A percentile compares a stretch with the other conserved stretches of the same genome.
Conservation (phyloP, 2,113 vertebrate genomes). For the Gorilla gorilla region DNA sequence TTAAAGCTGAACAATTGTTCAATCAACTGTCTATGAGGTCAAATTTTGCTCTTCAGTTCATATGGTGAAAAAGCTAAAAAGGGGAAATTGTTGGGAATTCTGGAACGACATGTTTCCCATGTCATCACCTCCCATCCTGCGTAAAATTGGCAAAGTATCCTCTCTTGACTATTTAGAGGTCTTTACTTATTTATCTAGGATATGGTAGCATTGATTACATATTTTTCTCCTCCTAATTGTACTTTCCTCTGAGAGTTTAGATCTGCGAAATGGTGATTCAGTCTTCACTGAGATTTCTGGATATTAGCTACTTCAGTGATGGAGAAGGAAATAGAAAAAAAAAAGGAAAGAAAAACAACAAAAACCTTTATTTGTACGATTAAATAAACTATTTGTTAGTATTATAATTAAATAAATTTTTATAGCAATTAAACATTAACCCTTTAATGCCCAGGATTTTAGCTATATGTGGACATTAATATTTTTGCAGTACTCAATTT, state of each 20-base stretch:
- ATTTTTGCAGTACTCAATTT: not conserved
- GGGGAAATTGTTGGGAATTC: not conserved
- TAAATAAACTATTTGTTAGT: not conserved
- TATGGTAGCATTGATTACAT: not conserved
- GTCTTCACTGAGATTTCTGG: not conserved
- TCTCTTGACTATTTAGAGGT: not conserved
- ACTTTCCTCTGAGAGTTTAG: not conserved
- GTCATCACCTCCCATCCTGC: not conserved
- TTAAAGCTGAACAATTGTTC: slow-evolving; percentile 1
- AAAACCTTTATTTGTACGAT: not conserved
- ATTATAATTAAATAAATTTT: not conserved
- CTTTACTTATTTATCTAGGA: not conserved
- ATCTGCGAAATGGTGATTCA: not conserved
- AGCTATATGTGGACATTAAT: not conserved
- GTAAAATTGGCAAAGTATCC: not conserved
- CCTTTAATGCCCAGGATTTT: not conserved
- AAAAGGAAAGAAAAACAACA: not conserved
- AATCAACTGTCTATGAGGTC: not conserved
- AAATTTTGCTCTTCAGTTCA: not conserved
- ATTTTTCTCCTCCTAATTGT: not conserved
- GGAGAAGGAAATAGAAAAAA: not conserved
- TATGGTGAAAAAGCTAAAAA: not conserved
- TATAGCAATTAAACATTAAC: not conserved
- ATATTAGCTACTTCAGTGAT: not conserved
- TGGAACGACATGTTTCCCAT: not conserved